Conservation (phyloP, 2,888 invertebrate genomes). For the Chloroclystis v-ata region DNA sequence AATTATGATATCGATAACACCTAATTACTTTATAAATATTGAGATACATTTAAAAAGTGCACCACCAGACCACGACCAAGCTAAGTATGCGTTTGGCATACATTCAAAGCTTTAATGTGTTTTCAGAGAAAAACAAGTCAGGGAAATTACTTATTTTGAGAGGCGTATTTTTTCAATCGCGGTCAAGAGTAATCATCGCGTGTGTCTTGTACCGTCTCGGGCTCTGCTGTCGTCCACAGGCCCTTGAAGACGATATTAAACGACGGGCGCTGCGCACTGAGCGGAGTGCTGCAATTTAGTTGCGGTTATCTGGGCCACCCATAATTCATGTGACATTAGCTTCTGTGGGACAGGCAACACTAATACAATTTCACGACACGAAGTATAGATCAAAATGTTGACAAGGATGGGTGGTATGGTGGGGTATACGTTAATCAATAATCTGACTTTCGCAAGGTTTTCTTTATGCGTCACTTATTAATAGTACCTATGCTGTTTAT, state of each 20-base stretch:
- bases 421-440: too few species aligned
- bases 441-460: too few species aligned
- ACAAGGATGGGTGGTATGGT: too few species aligned
- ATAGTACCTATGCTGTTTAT: background rate
- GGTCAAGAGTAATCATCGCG: background rate
- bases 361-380: conserved; percentile 5
- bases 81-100: background rate
- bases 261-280: conserved; percentile 5
- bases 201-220: background rate
- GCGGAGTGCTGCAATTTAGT: conserved; percentile 15
- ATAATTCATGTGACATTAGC: conserved; percentile 16
- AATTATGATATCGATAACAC: too few species aligned
- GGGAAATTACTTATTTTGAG: background rate
- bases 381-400: too few species aligned
- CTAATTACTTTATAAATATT: too few species aligned
- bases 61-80: too few species aligned
- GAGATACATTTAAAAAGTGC: too few species aligned
- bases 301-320: conserved; percentile 14
- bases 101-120: background rate
- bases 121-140: background rate
- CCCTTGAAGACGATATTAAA: conserved; percentile 8
- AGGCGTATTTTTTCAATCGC: background rate
- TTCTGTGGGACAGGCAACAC: conserved; percentile 9
- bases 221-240: background rate
- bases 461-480: too few species aligned